phyloP scores from a whole-genome alignment of 2,888 invertebrate species.

The Endomychus coccineus region DNA sequence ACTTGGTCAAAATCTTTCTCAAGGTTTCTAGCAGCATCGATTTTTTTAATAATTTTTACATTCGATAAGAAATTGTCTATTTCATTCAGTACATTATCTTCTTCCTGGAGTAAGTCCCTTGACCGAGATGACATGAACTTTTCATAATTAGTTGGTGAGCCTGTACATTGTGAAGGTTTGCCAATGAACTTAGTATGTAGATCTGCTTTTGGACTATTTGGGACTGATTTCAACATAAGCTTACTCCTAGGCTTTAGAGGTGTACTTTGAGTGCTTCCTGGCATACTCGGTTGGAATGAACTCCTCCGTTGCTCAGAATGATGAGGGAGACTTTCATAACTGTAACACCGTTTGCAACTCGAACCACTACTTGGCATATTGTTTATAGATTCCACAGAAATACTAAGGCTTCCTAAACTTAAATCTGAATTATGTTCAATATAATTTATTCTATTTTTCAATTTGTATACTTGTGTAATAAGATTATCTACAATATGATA shows the following conservation, averaged over 20 bases:
- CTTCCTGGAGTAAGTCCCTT: constrained; percentile 11
- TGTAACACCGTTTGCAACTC: constrained; percentile 9
- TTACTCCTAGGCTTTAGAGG: constrained; percentile 38
- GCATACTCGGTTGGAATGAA: constrained; percentile 14
- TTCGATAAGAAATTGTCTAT: constrained; percentile 39
- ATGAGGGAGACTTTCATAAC: constrained; percentile 10
- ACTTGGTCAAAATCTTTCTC: constrained; percentile 27
- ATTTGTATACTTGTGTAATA: constrained; percentile 55
- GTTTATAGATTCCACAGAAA: constrained; percentile 16
- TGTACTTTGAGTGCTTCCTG: constrained; percentile 38
- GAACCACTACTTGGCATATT: constrained; percentile 11
- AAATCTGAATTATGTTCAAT: constrained; percentile 44
- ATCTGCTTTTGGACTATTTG: constrained; percentile 32
- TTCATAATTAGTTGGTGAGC: no score
- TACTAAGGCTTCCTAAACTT: constrained; percentile 28
- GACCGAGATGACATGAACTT: no score
- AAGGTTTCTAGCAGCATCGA: constrained; percentile 30
- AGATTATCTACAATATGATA: constrained; percentile 54
- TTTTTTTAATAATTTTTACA: constrained; percentile 34
- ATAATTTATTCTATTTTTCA: constrained; percentile 46
- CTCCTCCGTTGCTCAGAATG: constrained; percentile 4
- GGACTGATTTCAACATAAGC: constrained; percentile 34
- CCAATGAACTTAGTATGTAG: constrained; percentile 15
- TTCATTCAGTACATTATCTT: constrained; percentile 27
- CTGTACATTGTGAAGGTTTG: constrained; percentile 7